Evolutionary conservation across 2,888 invertebrate species (phyloP).

Genomic region (Acheta domesticus): DNA sequence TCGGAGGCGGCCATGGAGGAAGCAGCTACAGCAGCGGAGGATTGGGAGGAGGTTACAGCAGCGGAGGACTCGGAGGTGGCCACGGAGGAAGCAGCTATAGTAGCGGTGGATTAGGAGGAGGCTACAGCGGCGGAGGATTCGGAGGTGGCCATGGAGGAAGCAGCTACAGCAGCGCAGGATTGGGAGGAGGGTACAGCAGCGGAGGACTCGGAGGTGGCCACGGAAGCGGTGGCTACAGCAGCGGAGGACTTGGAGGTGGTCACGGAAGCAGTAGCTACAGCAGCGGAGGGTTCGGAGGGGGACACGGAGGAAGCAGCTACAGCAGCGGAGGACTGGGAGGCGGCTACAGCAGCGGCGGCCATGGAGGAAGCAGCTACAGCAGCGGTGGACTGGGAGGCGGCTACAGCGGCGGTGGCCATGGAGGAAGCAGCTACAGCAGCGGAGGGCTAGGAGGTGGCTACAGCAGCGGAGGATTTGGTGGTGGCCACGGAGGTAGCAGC

Average conservation of each 20-base stretch:
- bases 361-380: slow-evolving; percentile 20
- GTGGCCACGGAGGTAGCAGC: not conserved
- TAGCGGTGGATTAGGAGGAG: slow-evolving; percentile 18
- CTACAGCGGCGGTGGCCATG: slow-evolving; percentile 19
- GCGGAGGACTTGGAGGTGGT: not conserved
- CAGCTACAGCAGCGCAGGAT: slow-evolving; percentile 12
- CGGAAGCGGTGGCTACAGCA: slow-evolving; percentile 8
- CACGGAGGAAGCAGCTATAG: slow-evolving; percentile 22
- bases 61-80: slow-evolving; percentile 24
- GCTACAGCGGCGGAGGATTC: slow-evolving; percentile 24
- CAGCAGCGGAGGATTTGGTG: slow-evolving; percentile 19
- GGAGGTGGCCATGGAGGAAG: slow-evolving; percentile 23
- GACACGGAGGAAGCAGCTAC: slow-evolving; percentile 19
- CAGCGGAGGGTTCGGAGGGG: not conserved
- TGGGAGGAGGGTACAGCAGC: slow-evolving; percentile 20
- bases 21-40: slow-evolving; percentile 23
- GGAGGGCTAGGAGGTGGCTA: slow-evolving; percentile 20
- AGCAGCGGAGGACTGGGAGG: slow-evolving; percentile 22
- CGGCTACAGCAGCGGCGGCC: slow-evolving; percentile 21
- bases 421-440: slow-evolving; percentile 19
- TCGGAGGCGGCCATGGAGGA: slow-evolving; percentile 25
- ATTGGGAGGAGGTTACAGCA: slow-evolving; percentile 24
- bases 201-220: slow-evolving; percentile 12
- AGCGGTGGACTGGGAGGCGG: not conserved
- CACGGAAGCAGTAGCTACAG: not conserved